Percentiles rank a stretch among this genome's conserved stretches.
Conservation (phyloP, 2,113 vertebrate species). For the Scopus umbretta region DNA sequence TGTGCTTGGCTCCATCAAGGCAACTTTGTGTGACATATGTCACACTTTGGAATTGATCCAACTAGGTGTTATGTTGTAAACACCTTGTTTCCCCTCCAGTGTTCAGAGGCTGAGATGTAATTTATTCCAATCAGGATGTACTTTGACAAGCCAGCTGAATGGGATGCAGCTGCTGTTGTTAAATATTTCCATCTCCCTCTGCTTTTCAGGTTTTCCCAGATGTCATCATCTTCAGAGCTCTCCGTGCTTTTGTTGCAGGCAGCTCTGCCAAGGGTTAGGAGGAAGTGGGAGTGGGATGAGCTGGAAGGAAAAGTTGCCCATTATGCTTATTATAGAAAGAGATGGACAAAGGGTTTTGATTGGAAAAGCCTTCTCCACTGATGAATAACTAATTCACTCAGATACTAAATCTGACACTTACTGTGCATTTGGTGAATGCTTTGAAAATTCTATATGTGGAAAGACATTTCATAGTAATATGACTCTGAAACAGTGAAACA, state of each 20-base stretch:
- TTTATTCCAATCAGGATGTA: conserved; percentile 37
- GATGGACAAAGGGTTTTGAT: conserved; percentile 53
- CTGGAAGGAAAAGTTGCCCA: not conserved
- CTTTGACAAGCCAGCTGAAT: conserved; percentile 27
- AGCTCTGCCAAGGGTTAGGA: conserved; percentile 1
- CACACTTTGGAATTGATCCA: not conserved
- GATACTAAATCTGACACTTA: conserved; percentile 18
- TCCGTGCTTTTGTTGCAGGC: not conserved
- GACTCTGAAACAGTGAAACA: not conserved
- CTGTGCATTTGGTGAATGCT: not conserved
- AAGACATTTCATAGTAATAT: not conserved
- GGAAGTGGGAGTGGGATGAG: not conserved
- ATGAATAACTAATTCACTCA: not conserved
- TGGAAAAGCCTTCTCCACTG: conserved; percentile 22
- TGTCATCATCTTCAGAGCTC: conserved; percentile 19
- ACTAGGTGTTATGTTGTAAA: not conserved
- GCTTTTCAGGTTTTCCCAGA: conserved; percentile 60
- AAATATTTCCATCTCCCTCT: not conserved
- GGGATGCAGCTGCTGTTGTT: not conserved
- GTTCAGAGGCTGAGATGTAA: not conserved
- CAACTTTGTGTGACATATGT: conserved; percentile 12
- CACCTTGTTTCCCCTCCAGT: not conserved
- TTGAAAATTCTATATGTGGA: conserved; percentile 20
- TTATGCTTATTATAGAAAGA: not conserved
- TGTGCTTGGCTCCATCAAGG: not conserved